These are phyloP conservation scores for Acholoe squamosa DNA, from an alignment of 2,888 invertebrate genomes.

Conservation along the genomic window DNA sequence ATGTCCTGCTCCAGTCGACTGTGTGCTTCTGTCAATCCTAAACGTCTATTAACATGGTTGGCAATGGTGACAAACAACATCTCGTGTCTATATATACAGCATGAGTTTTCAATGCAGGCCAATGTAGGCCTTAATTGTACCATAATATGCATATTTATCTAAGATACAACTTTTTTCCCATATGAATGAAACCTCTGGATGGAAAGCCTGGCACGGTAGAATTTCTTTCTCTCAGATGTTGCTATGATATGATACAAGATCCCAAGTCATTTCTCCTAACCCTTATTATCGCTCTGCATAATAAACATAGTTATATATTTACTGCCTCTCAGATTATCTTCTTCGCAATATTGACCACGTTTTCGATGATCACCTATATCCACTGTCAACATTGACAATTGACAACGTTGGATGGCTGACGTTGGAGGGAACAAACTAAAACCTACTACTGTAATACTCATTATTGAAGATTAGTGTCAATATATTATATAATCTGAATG, in stretches of 20 bases:
- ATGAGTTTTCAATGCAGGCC: neutral
- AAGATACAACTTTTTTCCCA: neutral
- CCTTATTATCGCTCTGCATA: neutral
- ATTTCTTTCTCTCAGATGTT: neutral
- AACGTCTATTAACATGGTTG: neutral
- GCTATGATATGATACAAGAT: neutral
- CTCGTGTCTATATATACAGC: neutral
- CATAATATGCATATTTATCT: neutral
- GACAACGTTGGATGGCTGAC: neutral
- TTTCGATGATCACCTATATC: too few relatives aligned
- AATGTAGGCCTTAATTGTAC: neutral
- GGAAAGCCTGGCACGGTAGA: neutral
- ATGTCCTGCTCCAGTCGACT: constrained; percentile 9
- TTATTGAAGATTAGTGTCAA: neutral
- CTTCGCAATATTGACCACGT: neutral
- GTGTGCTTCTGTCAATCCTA: constrained; percentile 50
- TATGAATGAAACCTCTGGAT: neutral
- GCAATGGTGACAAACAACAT: constrained; percentile 30
- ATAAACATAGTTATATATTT: neutral
- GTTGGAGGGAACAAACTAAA: neutral
- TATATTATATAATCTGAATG: too few relatives aligned
- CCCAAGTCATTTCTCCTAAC: neutral
- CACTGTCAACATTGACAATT: neutral
- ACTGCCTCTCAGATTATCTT: neutral
- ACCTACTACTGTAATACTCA: constrained; percentile 13